Evolutionary conservation across 2,113 vertebrate genomes (phyloP).

Genomic region (Larimichthys crocea): DNA sequence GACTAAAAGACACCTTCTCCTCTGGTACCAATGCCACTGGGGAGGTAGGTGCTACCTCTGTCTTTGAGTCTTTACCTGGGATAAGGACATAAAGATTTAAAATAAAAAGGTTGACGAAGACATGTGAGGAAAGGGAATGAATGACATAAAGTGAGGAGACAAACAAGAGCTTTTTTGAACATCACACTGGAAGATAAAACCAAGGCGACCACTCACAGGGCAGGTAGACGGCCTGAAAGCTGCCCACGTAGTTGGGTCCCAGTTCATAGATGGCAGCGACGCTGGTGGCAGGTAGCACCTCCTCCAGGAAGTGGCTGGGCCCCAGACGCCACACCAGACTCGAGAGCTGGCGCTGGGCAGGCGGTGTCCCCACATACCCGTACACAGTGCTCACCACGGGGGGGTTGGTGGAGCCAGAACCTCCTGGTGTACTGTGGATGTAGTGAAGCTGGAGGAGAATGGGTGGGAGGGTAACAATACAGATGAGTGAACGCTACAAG

Average conservation of each 20-base stretch:
- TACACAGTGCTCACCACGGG: conserved; percentile 97
- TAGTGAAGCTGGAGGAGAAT: conserved; percentile 91
- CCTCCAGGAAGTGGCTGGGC: conserved; percentile 96
- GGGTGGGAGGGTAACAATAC: background rate
- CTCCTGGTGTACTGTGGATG: conserved; percentile 92
- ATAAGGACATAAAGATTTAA: background rate
- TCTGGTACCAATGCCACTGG: conserved; percentile 93
- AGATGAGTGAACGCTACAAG: background rate
- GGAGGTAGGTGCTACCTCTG: conserved; percentile 85
- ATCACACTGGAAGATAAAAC: background rate
- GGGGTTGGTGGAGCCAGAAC: conserved; percentile 93
- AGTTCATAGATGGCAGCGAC: conserved; percentile 92
- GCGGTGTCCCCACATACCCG: conserved; percentile 92
- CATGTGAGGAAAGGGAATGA: background rate
- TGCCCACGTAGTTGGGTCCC: conserved; percentile 94
- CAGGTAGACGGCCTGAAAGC: conserved; percentile 94
- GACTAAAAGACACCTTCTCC: conserved; percentile 97
- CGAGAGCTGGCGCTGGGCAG: conserved; percentile 93
- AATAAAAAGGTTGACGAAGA: background rate
- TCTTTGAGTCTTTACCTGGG: conserved; percentile 94
- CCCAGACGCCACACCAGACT: conserved; percentile 95
- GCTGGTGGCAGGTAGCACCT: conserved; percentile 91
- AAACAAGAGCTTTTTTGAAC: background rate
- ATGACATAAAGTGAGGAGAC: background rate
- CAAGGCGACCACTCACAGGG: conserved; percentile 87